Conservation (phyloP, 2,888 invertebrate species). For the Lottia gigantea region DNA sequence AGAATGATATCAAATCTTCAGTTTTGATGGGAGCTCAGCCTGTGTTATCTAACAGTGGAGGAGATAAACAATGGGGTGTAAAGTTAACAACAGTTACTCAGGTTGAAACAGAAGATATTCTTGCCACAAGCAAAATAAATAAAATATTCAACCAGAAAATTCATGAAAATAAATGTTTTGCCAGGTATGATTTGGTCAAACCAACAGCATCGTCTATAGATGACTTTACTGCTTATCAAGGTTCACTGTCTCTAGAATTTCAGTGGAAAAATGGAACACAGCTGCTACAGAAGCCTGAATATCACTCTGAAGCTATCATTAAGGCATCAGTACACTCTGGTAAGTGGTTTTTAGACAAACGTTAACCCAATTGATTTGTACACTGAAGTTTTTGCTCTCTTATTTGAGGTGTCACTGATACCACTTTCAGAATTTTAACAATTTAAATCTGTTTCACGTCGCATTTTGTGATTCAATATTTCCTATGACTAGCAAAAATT, state of each 20-base stretch:
- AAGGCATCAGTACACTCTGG: constrained; percentile 38
- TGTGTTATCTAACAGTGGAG: constrained; percentile 26
- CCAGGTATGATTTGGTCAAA: constrained; percentile 24
- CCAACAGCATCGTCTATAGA: not conserved
- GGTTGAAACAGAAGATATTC: constrained; percentile 13
- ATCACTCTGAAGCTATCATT: constrained; percentile 39
- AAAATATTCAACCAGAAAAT: not conserved
- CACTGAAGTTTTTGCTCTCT: too few relatives aligned
- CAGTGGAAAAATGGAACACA: constrained; percentile 40
- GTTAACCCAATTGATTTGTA: too few relatives aligned
- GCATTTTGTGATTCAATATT: too few relatives aligned
- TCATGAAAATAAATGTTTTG: constrained; percentile 14
- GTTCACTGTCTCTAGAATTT: constrained; percentile 40
- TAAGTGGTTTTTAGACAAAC: not conserved
- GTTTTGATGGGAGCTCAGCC: constrained; percentile 34
- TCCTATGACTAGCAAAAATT: too few relatives aligned
- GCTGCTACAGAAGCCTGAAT: constrained; percentile 44
- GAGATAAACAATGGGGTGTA: constrained; percentile 32
- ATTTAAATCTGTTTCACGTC: too few relatives aligned
- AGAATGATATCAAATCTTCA: constrained; percentile 35
- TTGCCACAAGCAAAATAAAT: too few relatives aligned
- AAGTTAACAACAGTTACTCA: constrained; percentile 32
- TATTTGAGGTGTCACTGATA: too few relatives aligned
- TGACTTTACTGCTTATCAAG: constrained; percentile 30
- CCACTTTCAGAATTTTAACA: too few relatives aligned